Evolutionary conservation across 1,140 invertebrate species (phyloP), one percentile per base, ranked within the genome.

Genomic region (Drosophila pectinifera): DNA sequence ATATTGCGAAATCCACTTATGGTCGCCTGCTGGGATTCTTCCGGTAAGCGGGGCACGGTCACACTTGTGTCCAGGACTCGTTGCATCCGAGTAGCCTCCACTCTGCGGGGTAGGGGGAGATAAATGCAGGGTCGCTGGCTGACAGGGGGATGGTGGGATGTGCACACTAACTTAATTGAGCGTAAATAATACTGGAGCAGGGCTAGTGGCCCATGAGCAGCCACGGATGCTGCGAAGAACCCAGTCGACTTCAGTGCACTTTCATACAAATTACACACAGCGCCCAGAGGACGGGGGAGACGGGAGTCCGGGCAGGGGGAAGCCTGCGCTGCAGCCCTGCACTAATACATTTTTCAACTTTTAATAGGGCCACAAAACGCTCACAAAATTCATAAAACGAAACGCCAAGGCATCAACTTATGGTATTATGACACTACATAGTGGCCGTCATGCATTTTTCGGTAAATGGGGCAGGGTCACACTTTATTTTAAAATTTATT

Each of bases 141-240:
- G 36, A 11, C 31, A n/a, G 24, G 11, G 14, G 45, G 14, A 6
- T 11, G 14, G 11, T 24, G 20, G 49, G 62, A 36, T 45, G 46
- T 31, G 51, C 68, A 53, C 76, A 61, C 64, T 54, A 58, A 56
- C 46, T 65, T 82, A 86, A 86, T 88, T 86, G 78, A 82, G 74
- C 64, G 75, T 78, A 68, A 86, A 59, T 86, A 77, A 73, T 85
- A 75, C 51, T 53, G 57, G 45, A 61, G 18, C n/a, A 16, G 48
- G 43, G 41, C 13, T 46, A 20, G 61, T 16, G 38, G 61, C 22
- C 56, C 67, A 70, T 67, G 45, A 20, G 55, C 28, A 36, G 63
- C 42, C 24, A 34, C 24, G 16, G 54, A 51, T 10, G 49, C 24
- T 22, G 13, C 39, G n/a, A 22, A 28, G 54, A 36, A 70, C 14